phyloP scores from a whole-genome alignment of 2,888 invertebrate species.

The Eledona agricola region DNA sequence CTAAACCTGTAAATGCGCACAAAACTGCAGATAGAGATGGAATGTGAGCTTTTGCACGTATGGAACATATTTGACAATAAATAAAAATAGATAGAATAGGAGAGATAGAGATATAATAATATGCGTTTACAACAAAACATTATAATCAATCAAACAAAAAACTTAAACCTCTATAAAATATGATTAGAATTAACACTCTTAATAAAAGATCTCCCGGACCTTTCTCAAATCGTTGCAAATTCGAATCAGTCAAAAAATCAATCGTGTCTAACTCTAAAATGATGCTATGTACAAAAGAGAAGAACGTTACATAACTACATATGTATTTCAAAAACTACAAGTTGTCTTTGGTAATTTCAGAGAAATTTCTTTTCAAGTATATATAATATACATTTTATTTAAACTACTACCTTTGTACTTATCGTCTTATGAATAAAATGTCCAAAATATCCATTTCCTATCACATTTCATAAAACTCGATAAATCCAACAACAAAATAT shows the following conservation, averaged over 20 bases:
- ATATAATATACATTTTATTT: slow-evolving; percentile 32
- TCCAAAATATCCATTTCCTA: slow-evolving; percentile 25
- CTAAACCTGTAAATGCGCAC: slow-evolving; percentile 16
- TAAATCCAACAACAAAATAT: slow-evolving; percentile 4
- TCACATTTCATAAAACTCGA: slow-evolving; percentile 18
- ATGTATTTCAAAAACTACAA: slow-evolving; percentile 25
- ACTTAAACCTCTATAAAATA: slow-evolving; percentile 35
- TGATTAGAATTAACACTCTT: slow-evolving; percentile 49
- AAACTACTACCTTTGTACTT: slow-evolving; percentile 27
- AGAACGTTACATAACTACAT: slow-evolving; percentile 15
- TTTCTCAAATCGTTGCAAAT: slow-evolving; percentile 26
- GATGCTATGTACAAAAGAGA: slow-evolving; percentile 8
- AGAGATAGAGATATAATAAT: slow-evolving; percentile 14
- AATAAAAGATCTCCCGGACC: slow-evolving; percentile 21
- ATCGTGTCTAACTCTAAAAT: slow-evolving; percentile 17
- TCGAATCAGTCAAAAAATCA: slow-evolving; percentile 42
- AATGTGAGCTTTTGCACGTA: slow-evolving; percentile 21
- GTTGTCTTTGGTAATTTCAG: slow-evolving; percentile 36
- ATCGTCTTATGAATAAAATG: slow-evolving; percentile 15
- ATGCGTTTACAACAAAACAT: slow-evolving; percentile 34
- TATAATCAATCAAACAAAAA: slow-evolving; percentile 22
- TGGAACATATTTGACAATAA: slow-evolving; percentile 8
- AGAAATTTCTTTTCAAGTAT: slow-evolving; percentile 28
- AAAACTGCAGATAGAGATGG: slow-evolving; percentile 21
- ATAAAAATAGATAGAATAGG: slow-evolving; percentile 28